A percentile compares a stretch with the other conserved stretches of the same genome.
Conservation (phyloP, 2,888 invertebrate genomes). For the Leucozona laternaria region DNA sequence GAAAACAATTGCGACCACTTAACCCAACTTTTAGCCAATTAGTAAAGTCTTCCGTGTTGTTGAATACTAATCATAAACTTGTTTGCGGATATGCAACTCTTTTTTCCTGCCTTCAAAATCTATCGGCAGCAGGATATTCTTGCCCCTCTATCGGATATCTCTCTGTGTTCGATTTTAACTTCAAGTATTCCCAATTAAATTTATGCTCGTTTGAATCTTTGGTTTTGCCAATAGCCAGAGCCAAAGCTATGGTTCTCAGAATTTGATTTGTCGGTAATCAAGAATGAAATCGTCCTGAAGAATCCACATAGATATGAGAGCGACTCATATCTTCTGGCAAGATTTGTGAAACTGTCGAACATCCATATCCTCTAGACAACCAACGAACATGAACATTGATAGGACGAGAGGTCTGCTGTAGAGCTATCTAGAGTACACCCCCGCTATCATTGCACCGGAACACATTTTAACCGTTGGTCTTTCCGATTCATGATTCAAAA, state of each 20-base stretch:
- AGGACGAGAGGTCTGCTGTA: background rate
- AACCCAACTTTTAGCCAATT: constrained; percentile 6
- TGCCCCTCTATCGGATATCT: background rate
- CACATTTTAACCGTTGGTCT: constrained; percentile 51
- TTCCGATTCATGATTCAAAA: constrained; percentile 58
- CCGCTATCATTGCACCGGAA: constrained; percentile 25
- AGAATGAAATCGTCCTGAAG: constrained; percentile 29
- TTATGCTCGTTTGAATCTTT: constrained; percentile 38
- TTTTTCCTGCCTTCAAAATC: background rate
- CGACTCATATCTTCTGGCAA: constrained; percentile 39
- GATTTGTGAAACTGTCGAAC: constrained; percentile 33
- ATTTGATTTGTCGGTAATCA: constrained; percentile 38
- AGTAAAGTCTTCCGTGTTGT: background rate
- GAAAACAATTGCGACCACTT: background rate
- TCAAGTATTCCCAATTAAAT: constrained; percentile 32
- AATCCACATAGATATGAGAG: background rate
- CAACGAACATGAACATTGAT: background rate
- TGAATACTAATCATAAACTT: background rate
- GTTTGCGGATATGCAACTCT: constrained; percentile 9
- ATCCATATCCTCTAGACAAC: constrained; percentile 17
- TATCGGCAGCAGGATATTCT: background rate
- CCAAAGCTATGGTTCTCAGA: constrained; percentile 9
- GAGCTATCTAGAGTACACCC: background rate
- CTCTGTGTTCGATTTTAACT: background rate
- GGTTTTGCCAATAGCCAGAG: background rate